These are phyloP conservation scores for Galbula dea DNA, from an alignment of 2,113 vertebrate genomes.

Conservation along the genomic window DNA sequence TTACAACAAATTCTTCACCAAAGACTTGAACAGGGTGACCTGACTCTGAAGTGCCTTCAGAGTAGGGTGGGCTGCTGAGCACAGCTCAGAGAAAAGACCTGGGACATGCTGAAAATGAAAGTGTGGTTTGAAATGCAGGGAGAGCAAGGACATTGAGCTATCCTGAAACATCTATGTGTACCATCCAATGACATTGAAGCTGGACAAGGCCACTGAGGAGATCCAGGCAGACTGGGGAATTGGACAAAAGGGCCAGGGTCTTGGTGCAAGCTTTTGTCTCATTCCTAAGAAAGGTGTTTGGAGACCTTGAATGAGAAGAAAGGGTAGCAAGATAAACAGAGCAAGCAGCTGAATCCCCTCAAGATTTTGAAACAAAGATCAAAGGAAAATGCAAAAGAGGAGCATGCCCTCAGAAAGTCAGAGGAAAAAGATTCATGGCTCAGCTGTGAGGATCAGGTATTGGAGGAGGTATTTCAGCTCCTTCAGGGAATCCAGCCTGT, in stretches of 20 bases:
- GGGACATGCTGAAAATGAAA: background rate
- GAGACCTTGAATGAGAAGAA: slow-evolving; percentile 33
- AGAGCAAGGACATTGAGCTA: background rate
- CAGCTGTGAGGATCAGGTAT: background rate
- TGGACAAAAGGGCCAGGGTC: background rate
- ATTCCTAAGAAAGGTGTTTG: background rate
- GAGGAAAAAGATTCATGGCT: background rate
- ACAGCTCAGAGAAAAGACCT: background rate
- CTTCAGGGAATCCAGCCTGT: background rate
- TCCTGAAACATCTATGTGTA: background rate
- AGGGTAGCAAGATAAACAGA: slow-evolving; percentile 41
- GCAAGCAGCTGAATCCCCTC: slow-evolving; percentile 10
- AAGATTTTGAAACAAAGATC: slow-evolving; percentile 39
- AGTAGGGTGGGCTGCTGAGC: background rate
- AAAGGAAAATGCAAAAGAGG: slow-evolving; percentile 30
- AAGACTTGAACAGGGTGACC: background rate
- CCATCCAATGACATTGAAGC: background rate
- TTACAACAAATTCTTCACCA: background rate
- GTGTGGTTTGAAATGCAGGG: background rate
- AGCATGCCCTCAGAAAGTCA: background rate
- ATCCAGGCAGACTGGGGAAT: background rate
- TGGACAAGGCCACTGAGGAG: background rate
- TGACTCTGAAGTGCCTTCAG: background rate
- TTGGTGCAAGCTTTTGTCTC: slow-evolving; percentile 28
- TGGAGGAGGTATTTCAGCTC: background rate